Evolutionary conservation across 2,797 vertebrate species (phyloP), one percentile per base, ranked within the genome.

Genomic region (Crossoptilon crossoptilon): DNA sequence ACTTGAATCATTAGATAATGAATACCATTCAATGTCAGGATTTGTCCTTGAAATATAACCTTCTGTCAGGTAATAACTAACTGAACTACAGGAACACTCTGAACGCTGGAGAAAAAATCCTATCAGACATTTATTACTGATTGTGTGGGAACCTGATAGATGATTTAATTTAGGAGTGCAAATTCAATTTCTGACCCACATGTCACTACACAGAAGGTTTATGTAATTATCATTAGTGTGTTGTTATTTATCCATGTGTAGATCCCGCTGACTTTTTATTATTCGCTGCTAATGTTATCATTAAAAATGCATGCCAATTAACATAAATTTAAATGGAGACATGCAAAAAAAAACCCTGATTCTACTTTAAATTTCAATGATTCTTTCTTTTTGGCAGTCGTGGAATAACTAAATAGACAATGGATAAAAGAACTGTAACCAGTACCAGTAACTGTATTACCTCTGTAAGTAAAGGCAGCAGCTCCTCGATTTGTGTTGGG

Each of bases 301-400:
- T 97, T 96, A 90, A 91, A 90, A 78, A 67, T 92, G 69, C 72
- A 92, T 94, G 51, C 48, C 75, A 88, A 91, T 85, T 95, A 96
- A 51, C 69, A 88, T 91, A 41, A 76, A 93, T 68, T 86, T 94
- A 77, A 91, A 94, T 59, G 43, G 51, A 59, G 19, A 76, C 35
- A 39, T 70, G 75, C 48, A 49, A 49, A 51, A 27, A 72, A 92
- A 79, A 80, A 87, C 37, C 87, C 73, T 67, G 5, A 26, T 84
- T 88, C 73, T 93, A 31, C 22, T 88, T 90, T 70, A 74, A n/a
- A 80, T 90, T 94, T 93, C 64, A 84, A 81, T 70, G 64, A 53
- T 55, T 84, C 19, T 73, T 82, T 64, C 22, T 33, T 63, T 49
- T 33, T 16, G 33, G 24, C 29, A 68, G 51, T 88, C 85, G 64